A percentile compares a stretch with the other conserved stretches of the same genome.
phyloP scores from a whole-genome alignment of 2,888 invertebrate genomes.

The Sarcophaga subvicina region DNA sequence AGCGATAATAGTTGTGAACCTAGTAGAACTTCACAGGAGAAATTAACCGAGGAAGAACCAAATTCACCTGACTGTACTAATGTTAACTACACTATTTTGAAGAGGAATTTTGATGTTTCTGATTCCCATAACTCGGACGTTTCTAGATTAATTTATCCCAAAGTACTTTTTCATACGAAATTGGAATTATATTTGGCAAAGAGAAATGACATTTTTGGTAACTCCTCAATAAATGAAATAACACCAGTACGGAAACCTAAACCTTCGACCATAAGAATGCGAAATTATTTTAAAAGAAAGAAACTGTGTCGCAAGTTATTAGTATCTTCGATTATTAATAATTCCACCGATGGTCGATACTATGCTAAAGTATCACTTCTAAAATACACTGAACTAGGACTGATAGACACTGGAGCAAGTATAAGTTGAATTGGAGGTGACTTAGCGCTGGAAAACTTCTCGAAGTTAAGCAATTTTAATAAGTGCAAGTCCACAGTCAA shows the following conservation, averaged over 20 bases:
- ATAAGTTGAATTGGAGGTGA: too few species aligned
- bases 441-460: background rate
- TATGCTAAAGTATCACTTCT: conserved; percentile 9
- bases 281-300: too few species aligned
- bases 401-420: background rate
- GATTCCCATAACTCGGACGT: too few species aligned
- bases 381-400: background rate
- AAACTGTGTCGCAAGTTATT: background rate
- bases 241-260: too few species aligned
- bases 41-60: background rate
- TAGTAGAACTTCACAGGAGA: too few species aligned
- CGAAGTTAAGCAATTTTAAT: conserved; percentile 4
- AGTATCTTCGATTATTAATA: background rate
- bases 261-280: too few species aligned
- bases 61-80: background rate
- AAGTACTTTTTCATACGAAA: too few species aligned
- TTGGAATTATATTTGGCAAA: too few species aligned
- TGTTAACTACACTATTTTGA: background rate
- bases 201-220: too few species aligned
- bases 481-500: background rate
- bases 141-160: too few species aligned
- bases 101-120: background rate
- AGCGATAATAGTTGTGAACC: too few species aligned
- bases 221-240: too few species aligned
- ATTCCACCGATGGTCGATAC: background rate